phyloP scores from a whole-genome alignment of 1,140 invertebrate genomes.

The Lucilia sericata region DNA sequence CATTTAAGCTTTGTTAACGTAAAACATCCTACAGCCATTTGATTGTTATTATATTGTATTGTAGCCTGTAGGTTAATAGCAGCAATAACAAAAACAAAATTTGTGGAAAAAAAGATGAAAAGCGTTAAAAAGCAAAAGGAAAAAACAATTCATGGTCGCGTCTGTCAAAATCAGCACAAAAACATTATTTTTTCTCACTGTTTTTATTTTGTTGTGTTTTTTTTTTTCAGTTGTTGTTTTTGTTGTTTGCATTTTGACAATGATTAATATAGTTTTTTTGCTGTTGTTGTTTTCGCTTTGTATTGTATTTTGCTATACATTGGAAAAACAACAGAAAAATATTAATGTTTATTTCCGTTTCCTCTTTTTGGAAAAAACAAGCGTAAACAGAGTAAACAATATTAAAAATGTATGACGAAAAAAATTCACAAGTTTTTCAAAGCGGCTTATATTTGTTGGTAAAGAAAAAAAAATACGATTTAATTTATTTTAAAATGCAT shows the following conservation, averaged over 20 bases:
- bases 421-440: background rate
- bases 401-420: slow-evolving; percentile 17
- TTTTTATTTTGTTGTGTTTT: background rate
- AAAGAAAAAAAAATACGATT: background rate
- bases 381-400: background rate
- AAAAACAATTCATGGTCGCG: slow-evolving; percentile 44
- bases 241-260: slow-evolving; percentile 23
- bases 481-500: background rate
- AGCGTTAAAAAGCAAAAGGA: background rate
- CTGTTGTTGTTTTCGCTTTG: background rate
- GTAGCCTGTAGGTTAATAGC: background rate
- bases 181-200: slow-evolving; percentile 48
- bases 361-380: background rate
- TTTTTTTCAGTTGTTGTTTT: background rate
- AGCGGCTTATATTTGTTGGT: background rate
- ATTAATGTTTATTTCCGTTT: slow-evolving; percentile 27
- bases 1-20: background rate
- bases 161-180: slow-evolving; percentile 49
- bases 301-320: slow-evolving; percentile 4
- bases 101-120: slow-evolving; percentile 4
- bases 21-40: background rate
- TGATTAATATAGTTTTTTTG: slow-evolving; percentile 10
- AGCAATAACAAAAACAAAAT: slow-evolving; percentile 13
- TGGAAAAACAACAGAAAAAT: background rate
- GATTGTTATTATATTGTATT: background rate